Percentiles rank a stretch among this genome's conserved stretches.
Evolutionary conservation across 2,797 vertebrate genomes (phyloP).

Genomic region (Rousettus madagascariensis): DNA sequence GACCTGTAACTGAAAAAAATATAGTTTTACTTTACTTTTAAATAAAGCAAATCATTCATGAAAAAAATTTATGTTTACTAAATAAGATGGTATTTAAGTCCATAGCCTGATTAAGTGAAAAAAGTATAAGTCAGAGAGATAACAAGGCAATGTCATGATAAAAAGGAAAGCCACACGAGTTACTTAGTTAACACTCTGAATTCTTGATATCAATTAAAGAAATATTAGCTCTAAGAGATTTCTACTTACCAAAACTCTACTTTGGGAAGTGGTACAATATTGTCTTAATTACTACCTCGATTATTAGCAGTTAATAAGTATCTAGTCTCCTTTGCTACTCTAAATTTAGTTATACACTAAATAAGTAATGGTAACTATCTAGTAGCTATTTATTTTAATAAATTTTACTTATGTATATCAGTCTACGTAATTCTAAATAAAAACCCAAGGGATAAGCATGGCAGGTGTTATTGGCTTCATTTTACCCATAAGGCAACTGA

Average conservation of each 20-base stretch:
- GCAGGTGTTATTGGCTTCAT: background rate
- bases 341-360: slow-evolving; percentile 35
- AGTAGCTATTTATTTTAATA: background rate
- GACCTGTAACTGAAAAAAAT: slow-evolving; percentile 83
- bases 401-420: background rate
- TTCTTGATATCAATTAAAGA: slow-evolving; percentile 25
- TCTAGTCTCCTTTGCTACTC: background rate
- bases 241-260: background rate
- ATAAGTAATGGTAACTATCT: background rate
- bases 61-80: slow-evolving; percentile 81
- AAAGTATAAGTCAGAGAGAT: slow-evolving; percentile 80
- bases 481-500: background rate
- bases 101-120: slow-evolving; percentile 71
- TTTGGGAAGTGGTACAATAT: background rate
- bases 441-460: background rate
- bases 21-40: slow-evolving; percentile 86
- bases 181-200: slow-evolving; percentile 62
- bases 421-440: background rate
- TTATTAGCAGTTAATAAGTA: slow-evolving; percentile 24
- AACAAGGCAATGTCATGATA: slow-evolving; percentile 68
- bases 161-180: slow-evolving; percentile 32
- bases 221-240: background rate
- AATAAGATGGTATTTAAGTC: slow-evolving; percentile 83
- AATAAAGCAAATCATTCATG: slow-evolving; percentile 82
- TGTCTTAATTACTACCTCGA: background rate